Percentiles rank a stretch among this genome's conserved stretches.
phyloP scores from a whole-genome alignment of 2,888 invertebrate species.

The Bugula neritina region DNA sequence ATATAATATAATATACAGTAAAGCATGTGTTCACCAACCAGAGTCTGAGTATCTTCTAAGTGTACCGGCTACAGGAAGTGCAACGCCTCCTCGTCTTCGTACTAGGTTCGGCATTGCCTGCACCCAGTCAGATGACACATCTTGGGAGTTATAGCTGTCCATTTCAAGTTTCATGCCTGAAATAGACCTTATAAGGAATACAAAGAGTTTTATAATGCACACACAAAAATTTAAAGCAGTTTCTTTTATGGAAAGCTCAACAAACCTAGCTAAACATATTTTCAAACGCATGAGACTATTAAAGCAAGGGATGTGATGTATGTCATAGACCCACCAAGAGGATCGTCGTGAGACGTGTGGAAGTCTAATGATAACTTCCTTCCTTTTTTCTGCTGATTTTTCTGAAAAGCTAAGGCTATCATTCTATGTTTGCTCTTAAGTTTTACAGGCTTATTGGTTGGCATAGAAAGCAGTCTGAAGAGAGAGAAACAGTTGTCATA shows the following conservation, averaged over 20 bases:
- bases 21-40: conserved; percentile 36
- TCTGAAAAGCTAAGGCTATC: conserved; percentile 82
- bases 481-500: too few species aligned
- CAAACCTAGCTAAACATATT: too few species aligned
- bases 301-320: too few species aligned
- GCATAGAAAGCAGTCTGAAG: conserved; percentile 43
- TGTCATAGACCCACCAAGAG: conserved; percentile 63
- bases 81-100: conserved; percentile 73
- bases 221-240: not conserved
- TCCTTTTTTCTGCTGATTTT: conserved; percentile 68
- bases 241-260: too few species aligned
- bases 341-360: conserved; percentile 80
- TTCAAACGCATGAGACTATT: too few species aligned
- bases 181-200: not conserved
- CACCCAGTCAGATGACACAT: conserved; percentile 79
- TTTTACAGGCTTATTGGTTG: conserved; percentile 50
- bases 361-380: conserved; percentile 77
- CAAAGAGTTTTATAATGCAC: not conserved
- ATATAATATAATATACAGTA: too few species aligned
- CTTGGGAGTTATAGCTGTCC: conserved; percentile 69
- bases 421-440: conserved; percentile 75
- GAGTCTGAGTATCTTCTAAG: conserved; percentile 58
- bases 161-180: conserved; percentile 55
- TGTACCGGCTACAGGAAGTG: conserved; percentile 47
- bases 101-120: conserved; percentile 82